Evolutionary conservation across 2,113 vertebrate species (phyloP), one percentile per base, ranked within the genome.

Genomic region (Sterna hirundo): DNA sequence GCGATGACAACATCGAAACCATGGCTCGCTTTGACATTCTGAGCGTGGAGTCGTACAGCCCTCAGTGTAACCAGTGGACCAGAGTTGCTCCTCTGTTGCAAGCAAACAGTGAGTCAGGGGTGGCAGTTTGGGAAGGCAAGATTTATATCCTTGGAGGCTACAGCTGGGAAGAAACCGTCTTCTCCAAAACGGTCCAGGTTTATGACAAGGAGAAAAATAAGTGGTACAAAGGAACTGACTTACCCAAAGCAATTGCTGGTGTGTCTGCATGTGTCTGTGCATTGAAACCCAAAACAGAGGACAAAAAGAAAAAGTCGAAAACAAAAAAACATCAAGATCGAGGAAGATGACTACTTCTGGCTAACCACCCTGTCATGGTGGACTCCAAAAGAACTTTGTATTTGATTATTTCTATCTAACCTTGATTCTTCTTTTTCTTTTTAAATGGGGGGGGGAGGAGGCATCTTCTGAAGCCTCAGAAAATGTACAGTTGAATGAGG

Each of bases 91-190:
- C 98, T 1, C 98, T 99, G 81, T 95, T 99, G 69, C 98, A 98
- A 77, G 99, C 99, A 79, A 99, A 99, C 98, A 99, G 99, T 3
- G 99, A 99, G 97, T 99, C 99, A 0, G 99, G 98, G 1, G 98
- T 99, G 49, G 99, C 99, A 0, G 99, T 99, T 32, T 98, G 98
- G 98, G 97, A 98, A 6, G 98, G 98, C 38, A 98, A 97, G 95
- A 99, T 99, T 90, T 99, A 99, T 19, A 99, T 99, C 91, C 98
- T 99, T 0, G 99, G 99, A 1, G 99, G 99, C 32, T 99, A 99
- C 98, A 99, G 99, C 98, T 99, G 99, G 99, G 99, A 99, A 97
- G 98, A 93, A 88, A 99, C 99, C 0, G 98, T 98, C 49, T 99
- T 99, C 97, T 99, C 99, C 85, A 98, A 98, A 94, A 97, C 98